Percentiles rank a stretch among this genome's conserved stretches.
These are phyloP conservation scores for Tetramorium parvispinum DNA, from an alignment of 1,140 invertebrate species.

Conservation along the genomic window DNA sequence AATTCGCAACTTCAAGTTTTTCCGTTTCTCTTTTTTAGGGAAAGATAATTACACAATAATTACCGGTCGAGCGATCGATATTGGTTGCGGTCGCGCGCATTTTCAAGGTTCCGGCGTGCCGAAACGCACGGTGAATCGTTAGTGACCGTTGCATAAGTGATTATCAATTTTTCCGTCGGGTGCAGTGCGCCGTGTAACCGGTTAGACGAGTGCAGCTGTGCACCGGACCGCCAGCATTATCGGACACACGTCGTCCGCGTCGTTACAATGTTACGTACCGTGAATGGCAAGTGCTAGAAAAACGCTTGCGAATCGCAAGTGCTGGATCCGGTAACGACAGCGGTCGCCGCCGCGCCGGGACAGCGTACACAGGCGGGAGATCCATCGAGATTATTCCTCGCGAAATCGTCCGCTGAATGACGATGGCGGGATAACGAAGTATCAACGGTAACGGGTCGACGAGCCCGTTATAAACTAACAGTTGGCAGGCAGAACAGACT, in stretches of 20 bases:
- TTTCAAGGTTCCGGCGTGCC: neutral
- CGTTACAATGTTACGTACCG: constrained; percentile 1
- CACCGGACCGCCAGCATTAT: constrained; percentile 13
- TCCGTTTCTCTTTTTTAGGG: no score
- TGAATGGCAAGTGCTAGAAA: constrained; percentile 26
- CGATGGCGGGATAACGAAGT: constrained; percentile 39
- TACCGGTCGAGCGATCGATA: neutral
- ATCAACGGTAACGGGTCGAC: constrained; percentile 54
- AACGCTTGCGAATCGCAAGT: neutral
- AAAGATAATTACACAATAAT: neutral
- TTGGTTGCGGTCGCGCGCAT: neutral
- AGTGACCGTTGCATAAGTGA: constrained; percentile 36
- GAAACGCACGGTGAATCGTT: neutral
- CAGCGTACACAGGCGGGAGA: neutral
- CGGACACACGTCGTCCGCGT: neutral
- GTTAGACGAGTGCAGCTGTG: constrained; percentile 29
- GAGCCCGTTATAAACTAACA: constrained; percentile 56
- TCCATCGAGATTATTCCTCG: constrained; percentile 3
- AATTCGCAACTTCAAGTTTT: neutral
- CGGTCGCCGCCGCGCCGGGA: neutral
- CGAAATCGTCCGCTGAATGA: constrained; percentile 41
- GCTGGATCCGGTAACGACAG: neutral
- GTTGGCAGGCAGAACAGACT: constrained; percentile 26
- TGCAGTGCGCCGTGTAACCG: constrained; percentile 19
- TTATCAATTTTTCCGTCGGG: constrained; percentile 33